Percentiles rank a stretch among this genome's conserved stretches.
Conservation (phyloP, 2,113 vertebrate genomes). For the Lucifuga dentata region DNA sequence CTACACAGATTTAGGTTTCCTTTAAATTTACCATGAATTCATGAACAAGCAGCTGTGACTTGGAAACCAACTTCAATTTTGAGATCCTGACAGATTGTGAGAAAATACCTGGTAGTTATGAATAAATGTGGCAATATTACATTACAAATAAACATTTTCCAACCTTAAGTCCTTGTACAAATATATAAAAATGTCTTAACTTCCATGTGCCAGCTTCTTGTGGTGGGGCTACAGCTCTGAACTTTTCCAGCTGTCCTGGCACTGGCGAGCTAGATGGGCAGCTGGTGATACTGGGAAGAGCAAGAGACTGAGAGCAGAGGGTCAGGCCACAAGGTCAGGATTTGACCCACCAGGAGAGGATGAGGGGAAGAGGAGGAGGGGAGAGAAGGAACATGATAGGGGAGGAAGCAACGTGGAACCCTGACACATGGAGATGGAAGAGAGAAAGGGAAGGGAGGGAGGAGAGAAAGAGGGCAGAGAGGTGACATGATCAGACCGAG, state of each 20-base stretch:
- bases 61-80: too few species aligned
- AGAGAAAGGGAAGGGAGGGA: conserved; percentile 32
- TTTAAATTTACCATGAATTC: too few species aligned
- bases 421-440: conserved; percentile 52
- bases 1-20: too few species aligned
- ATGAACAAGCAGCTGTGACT: too few species aligned
- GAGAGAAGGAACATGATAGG: conserved; percentile 57
- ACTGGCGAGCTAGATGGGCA: conserved; percentile 42
- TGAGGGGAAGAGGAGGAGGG: conserved; percentile 39
- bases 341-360: conserved; percentile 57
- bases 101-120: too few species aligned
- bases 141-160: not conserved
- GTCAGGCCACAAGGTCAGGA: conserved; percentile 56
- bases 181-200: conserved; percentile 28
- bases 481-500: conserved; percentile 58
- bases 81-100: too few species aligned
- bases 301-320: conserved; percentile 41
- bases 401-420: conserved; percentile 55
- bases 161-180: conserved; percentile 14
- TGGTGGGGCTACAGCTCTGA: conserved; percentile 20
- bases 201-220: conserved; percentile 11
- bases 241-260: conserved; percentile 19
- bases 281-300: conserved; percentile 62
- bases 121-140: too few species aligned
- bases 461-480: conserved; percentile 56